Conservation (phyloP, 2,113 vertebrate species). For the Erythrocebus patas region DNA sequence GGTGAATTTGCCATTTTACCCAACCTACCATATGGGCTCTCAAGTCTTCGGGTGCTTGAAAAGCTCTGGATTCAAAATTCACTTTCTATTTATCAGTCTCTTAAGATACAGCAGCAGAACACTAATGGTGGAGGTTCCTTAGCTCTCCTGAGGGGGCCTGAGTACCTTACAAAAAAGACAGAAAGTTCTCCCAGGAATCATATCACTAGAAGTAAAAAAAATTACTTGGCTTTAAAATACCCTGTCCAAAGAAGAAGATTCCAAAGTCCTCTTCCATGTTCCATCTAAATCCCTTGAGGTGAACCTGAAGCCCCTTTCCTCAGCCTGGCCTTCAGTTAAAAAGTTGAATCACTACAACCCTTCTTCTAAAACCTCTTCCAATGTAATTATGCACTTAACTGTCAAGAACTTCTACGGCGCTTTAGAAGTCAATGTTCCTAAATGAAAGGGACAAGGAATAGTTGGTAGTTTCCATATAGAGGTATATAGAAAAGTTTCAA, state of each 20-base stretch:
- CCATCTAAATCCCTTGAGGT: not conserved
- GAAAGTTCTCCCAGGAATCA: not conserved
- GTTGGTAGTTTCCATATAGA: not conserved
- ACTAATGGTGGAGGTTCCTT: not conserved
- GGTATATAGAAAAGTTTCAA: not conserved
- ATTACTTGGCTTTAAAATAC: not conserved
- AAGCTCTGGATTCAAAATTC: not conserved
- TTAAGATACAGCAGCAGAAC: not conserved
- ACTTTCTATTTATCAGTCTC: not conserved
- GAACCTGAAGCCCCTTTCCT: constrained; percentile 28
- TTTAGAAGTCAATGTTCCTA: not conserved
- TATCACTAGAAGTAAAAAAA: not conserved
- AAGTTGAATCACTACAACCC: not conserved
- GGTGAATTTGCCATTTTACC: constrained; percentile 8
- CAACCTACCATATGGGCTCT: not conserved
- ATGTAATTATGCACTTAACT: not conserved
- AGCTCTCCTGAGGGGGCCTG: not conserved
- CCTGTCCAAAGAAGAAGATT: not conserved
- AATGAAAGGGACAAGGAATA: not conserved
- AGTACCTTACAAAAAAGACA: constrained; percentile 24
- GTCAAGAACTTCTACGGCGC: not conserved
- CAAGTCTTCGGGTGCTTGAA: constrained; percentile 13
- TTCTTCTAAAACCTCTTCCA: not conserved
- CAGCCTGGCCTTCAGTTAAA: not conserved
- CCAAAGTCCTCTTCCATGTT: not conserved